phyloP scores from a whole-genome alignment of 1,140 invertebrate species.

The Ganaspis sp. region DNA sequence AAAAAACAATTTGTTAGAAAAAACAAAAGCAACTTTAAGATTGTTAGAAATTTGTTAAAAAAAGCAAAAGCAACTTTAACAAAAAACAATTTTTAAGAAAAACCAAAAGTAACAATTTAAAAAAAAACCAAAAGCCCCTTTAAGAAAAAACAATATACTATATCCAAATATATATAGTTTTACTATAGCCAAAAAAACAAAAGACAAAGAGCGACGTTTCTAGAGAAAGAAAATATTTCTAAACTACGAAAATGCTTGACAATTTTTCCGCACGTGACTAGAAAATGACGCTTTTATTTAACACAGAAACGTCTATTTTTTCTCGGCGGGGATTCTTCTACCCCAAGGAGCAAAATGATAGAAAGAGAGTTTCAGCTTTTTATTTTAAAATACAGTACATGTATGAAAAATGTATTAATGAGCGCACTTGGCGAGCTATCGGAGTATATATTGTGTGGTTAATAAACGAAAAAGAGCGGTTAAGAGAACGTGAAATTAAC shows the following conservation, averaged over 20 bases:
- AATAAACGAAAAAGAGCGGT: background rate
- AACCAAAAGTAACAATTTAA: no score
- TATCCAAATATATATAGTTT: no score
- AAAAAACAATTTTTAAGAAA: no score
- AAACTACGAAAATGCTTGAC: background rate
- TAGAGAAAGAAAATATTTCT: background rate
- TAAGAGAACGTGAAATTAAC: conserved; percentile 2
- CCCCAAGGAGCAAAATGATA: background rate
- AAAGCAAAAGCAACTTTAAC: no score
- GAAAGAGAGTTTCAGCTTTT: background rate
- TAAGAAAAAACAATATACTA: no score
- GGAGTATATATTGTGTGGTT: background rate
- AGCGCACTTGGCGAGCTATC: background rate
- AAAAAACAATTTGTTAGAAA: no score
- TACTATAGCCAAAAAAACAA: background rate
- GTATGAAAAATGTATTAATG: background rate
- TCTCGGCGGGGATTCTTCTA: background rate
- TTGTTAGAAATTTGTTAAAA: no score
- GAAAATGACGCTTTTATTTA: background rate
- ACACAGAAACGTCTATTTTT: background rate
- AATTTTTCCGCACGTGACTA: background rate
- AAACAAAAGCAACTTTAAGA: no score
- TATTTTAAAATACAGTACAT: background rate
- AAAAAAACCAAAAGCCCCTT: no score
- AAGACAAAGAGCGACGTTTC: no score